These are phyloP conservation scores for Pipistrellus nathusii DNA, from an alignment of 2,797 vertebrate genomes.

Conservation along the genomic window DNA sequence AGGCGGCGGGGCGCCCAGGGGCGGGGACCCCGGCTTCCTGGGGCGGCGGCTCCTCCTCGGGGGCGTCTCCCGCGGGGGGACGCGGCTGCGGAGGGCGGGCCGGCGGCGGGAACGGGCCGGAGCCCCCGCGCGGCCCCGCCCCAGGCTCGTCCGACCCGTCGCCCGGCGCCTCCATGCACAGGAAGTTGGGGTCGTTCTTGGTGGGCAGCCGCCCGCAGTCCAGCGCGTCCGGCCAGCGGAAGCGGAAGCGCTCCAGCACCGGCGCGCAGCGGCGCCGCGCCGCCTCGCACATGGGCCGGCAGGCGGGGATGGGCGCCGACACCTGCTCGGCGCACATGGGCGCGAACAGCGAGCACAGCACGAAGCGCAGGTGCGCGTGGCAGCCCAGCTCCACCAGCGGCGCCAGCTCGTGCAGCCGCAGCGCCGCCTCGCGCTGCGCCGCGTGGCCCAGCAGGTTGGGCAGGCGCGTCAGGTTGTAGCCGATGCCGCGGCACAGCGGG, in stretches of 20 bases:
- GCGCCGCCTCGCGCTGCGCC: conserved; percentile 95
- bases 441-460: conserved; percentile 98
- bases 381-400: conserved; percentile 97
- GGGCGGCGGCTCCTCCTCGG: too few relatives aligned
- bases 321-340: conserved; percentile 99
- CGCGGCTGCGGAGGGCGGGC: too few relatives aligned
- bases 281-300: conserved; percentile 98
- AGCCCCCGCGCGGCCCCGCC: conserved; percentile 88
- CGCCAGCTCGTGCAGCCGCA: conserved; percentile 97
- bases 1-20: conserved; percentile 69
- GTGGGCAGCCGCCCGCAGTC: conserved; percentile 96
- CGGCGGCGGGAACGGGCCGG: too few relatives aligned
- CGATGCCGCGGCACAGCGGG: conserved; percentile 97
- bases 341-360: conserved; percentile 97
- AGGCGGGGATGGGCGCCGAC: conserved; percentile 97
- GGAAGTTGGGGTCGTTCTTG: conserved; percentile 97
- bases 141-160: conserved; percentile 94
- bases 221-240: conserved; percentile 96
- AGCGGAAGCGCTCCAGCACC: conserved; percentile 96
- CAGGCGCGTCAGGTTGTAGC: conserved; percentile 99
- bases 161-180: conserved; percentile 99
- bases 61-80: too few relatives aligned
- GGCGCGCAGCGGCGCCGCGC: conserved; percentile 96
- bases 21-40: too few relatives aligned
- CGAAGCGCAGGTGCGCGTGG: conserved; percentile 96